Conservation (phyloP, 2,113 vertebrate species). For the Protobothrops mucrosquamatus region DNA sequence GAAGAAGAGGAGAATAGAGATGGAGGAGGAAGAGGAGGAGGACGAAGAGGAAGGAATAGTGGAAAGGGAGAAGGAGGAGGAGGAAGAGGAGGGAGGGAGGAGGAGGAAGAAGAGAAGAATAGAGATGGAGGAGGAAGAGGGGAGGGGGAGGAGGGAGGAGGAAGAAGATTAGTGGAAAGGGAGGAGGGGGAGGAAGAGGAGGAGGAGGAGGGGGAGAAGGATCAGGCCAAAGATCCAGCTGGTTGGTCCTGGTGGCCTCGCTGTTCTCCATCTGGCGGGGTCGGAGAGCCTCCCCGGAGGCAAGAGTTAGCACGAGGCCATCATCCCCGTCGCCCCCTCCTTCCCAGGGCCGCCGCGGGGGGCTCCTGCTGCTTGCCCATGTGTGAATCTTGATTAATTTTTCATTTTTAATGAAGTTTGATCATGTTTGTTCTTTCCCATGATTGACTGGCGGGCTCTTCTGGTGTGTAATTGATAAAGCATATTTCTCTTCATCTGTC, state of each 20-base stretch:
- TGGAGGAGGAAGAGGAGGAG: too few relatives aligned
- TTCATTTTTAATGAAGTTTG: constrained; percentile 87
- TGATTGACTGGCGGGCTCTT: constrained; percentile 74
- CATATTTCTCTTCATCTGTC: constrained; percentile 80
- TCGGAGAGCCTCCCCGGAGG: constrained; percentile 86
- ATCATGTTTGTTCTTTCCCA: constrained; percentile 81
- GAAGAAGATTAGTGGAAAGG: too few relatives aligned
- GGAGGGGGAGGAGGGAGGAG: too few relatives aligned
- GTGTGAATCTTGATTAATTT: constrained; percentile 85
- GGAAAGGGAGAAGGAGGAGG: too few relatives aligned
- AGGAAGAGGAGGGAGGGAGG: too few relatives aligned
- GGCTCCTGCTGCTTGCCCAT: constrained; percentile 79
- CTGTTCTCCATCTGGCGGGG: constrained; percentile 95
- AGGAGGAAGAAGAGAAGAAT: neutral
- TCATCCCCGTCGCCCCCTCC: constrained; percentile 82
- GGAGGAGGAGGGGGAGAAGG: neutral
- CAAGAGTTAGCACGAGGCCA: constrained; percentile 92
- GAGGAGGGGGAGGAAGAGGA: too few relatives aligned
- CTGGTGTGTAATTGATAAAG: constrained; percentile 83
- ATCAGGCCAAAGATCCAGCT: constrained; percentile 76
- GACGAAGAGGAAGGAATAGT: too few relatives aligned
- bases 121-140: too few relatives aligned
- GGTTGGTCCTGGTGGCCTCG: constrained; percentile 83
- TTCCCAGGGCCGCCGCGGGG: constrained; percentile 70
- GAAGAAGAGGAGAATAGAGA: neutral